Evolutionary conservation across 2,888 invertebrate genomes (phyloP).

Genomic region (Meganola albula): DNA sequence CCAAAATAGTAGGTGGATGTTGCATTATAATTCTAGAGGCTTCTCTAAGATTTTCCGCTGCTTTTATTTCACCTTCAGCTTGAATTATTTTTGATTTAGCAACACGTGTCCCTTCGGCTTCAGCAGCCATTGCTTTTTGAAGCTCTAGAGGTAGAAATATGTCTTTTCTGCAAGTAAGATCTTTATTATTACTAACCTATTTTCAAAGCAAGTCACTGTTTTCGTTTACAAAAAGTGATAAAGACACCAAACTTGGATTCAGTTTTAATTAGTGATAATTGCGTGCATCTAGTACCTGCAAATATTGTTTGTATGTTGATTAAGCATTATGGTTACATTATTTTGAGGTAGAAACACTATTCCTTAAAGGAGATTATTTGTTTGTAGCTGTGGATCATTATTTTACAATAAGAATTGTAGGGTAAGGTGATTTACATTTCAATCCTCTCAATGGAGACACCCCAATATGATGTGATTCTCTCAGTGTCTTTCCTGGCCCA

Average conservation of each 20-base stretch:
- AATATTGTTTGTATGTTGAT: too few relatives aligned
- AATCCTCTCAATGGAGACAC: slow-evolving; percentile 78
- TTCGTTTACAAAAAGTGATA: too few relatives aligned
- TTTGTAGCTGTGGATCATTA: too few relatives aligned
- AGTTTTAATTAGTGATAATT: too few relatives aligned
- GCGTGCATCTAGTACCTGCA: too few relatives aligned
- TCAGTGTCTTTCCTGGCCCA: slow-evolving; percentile 71
- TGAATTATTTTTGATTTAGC: slow-evolving; percentile 84
- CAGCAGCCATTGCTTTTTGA: slow-evolving; percentile 83
- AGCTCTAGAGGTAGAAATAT: slow-evolving; percentile 75
- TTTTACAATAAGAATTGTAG: neutral
- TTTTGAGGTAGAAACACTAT: too few relatives aligned
- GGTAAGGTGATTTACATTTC: slow-evolving; percentile 69
- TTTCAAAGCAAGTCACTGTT: too few relatives aligned
- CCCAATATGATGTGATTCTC: slow-evolving; percentile 72
- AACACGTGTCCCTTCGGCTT: slow-evolving; percentile 82
- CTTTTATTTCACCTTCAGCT: slow-evolving; percentile 89
- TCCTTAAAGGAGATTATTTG: too few relatives aligned
- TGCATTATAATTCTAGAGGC: slow-evolving; percentile 90
- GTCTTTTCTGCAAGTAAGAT: slow-evolving; percentile 65
- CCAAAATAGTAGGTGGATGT: slow-evolving; percentile 84
- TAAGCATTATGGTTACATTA: too few relatives aligned
- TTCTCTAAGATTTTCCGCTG: slow-evolving; percentile 89
- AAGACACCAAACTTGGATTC: too few relatives aligned
- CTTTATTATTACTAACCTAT: too few relatives aligned